Base-by-base conservation (phyloP, 2,888 invertebrate genomes). In the Notodonta dromedarius region DNA sequence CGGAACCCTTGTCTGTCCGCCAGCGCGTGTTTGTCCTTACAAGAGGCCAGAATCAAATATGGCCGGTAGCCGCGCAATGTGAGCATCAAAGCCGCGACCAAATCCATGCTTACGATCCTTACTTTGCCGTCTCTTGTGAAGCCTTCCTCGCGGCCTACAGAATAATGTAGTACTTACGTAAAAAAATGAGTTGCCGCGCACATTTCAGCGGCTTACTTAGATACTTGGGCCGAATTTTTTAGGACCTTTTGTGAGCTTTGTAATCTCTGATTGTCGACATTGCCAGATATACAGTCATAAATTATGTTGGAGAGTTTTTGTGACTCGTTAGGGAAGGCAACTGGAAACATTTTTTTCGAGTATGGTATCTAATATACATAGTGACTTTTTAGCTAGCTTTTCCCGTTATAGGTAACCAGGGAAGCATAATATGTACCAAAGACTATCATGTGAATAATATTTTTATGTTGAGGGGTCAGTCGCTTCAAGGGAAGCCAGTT, bases 81-180 rank as follows among this genome's bases (percentile, higher is more conserved):
- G 62, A 93, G 73, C 90, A 92, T 90, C 66, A 93, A 73, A 56
- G 90, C 93, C 16, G 86, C 84, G 12, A 84, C 63, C 66, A 93
- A 78, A 71, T 93, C 90, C 90, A 92, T 86, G 62, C 83, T 82
- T 56, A 81, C 84, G 44, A 94, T 67, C 69, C 84, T 88, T 39
- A 93, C 85, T 79, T 85, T 90, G 42, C 89, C 88, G 32, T 83
- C 83, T 58, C 70, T 84, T 58, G 90, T 80, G 66, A 76, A 88
- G 5, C 89, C 90, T 80, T 91, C 85, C 71, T 88, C 80, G 16
- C 91, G 89, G 73, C 90, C 93, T 93, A 62, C 53, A 73, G 75
- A 66, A 64, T 63, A 69, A 68, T 67, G 46, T 62, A 63, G 58
- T 65, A 62, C 59, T 62, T 57, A 50, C 50, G 54, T 59, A 55